A percentile compares a stretch with the other conserved stretches of the same genome.
Evolutionary conservation across 2,888 invertebrate genomes (phyloP).

Genomic region (Merodon equestris): DNA sequence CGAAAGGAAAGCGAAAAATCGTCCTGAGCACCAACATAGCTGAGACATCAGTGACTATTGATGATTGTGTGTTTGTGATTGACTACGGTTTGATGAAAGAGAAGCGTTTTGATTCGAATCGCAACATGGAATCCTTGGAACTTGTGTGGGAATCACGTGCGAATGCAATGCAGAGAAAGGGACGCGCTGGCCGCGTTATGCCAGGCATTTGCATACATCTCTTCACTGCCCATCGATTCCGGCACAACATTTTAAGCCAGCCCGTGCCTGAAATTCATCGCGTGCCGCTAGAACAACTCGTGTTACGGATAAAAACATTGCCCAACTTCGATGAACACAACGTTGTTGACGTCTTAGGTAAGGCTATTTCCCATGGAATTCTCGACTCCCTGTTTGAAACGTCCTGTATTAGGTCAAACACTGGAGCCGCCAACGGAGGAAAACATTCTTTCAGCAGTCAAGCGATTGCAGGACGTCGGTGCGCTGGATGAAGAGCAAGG

Average conservation of each 20-base stretch:
- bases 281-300: conserved; percentile 90
- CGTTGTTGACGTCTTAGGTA: conserved; percentile 74
- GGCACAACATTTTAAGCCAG: conserved; percentile 84
- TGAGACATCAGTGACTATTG: conserved; percentile 96
- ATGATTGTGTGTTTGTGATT: conserved; percentile 96
- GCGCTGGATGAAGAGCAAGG: conserved; percentile 87
- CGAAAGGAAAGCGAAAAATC: conserved; percentile 88
- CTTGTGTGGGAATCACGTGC: conserved; percentile 94
- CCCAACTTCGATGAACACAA: conserved; percentile 74
- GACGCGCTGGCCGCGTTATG: conserved; percentile 94
- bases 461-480: conserved; percentile 86
- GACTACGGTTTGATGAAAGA: conserved; percentile 96
- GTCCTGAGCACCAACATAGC: conserved; percentile 95
- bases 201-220: conserved; percentile 91
- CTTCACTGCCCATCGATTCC: conserved; percentile 87
- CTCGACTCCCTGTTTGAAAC: too few species aligned
- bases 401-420: conserved; percentile 80
- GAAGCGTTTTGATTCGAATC: conserved; percentile 84
- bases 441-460: conserved; percentile 85
- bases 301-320: conserved; percentile 87
- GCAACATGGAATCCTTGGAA: conserved; percentile 92
- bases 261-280: conserved; percentile 94
- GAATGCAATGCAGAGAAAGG: conserved; percentile 93
- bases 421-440: conserved; percentile 86
- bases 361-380: too few species aligned